Conservation (phyloP, 2,888 invertebrate genomes). For the Drosophila subsilvestris region DNA sequence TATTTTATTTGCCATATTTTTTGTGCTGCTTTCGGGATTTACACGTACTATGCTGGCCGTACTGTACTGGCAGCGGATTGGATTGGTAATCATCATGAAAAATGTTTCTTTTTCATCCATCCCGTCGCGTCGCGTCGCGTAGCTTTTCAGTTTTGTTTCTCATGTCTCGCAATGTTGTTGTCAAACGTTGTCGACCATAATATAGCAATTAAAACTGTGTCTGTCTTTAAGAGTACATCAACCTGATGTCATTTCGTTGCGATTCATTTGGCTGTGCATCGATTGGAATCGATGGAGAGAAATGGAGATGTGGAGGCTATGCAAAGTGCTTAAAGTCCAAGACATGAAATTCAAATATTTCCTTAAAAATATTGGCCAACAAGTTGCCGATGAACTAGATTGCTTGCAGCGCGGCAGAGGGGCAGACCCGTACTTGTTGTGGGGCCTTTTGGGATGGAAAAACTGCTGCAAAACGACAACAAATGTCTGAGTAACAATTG, state of each 20-base stretch:
- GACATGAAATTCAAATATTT: constrained; percentile 33
- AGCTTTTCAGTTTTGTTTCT: constrained; percentile 32
- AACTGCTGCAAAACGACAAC: too few species aligned
- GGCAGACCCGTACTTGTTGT: too few species aligned
- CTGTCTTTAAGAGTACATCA: constrained; percentile 71
- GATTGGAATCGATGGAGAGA: constrained; percentile 4
- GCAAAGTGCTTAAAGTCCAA: constrained; percentile 32
- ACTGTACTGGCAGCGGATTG: constrained; percentile 48
- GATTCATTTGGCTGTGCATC: constrained; percentile 10
- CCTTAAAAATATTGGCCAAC: constrained; percentile 42
- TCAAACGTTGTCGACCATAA: constrained; percentile 72
- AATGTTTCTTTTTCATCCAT: constrained; percentile 44
- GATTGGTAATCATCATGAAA: constrained; percentile 72
- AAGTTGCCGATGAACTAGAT: constrained; percentile 31
- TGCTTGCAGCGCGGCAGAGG: not conserved
- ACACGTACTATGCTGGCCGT: constrained; percentile 48
- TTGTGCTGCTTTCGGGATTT: constrained; percentile 51
- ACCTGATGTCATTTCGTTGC: constrained; percentile 56
- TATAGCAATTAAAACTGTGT: constrained; percentile 72
- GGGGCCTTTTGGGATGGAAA: too few species aligned
- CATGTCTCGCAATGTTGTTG: constrained; percentile 62
- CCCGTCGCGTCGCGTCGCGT: not conserved
- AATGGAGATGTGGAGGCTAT: constrained; percentile 15
- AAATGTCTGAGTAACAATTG: too few species aligned
- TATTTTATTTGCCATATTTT: constrained; percentile 80